Base-by-base conservation (phyloP, 2,797 vertebrate genomes). In the Siniperca undulata region DNA sequence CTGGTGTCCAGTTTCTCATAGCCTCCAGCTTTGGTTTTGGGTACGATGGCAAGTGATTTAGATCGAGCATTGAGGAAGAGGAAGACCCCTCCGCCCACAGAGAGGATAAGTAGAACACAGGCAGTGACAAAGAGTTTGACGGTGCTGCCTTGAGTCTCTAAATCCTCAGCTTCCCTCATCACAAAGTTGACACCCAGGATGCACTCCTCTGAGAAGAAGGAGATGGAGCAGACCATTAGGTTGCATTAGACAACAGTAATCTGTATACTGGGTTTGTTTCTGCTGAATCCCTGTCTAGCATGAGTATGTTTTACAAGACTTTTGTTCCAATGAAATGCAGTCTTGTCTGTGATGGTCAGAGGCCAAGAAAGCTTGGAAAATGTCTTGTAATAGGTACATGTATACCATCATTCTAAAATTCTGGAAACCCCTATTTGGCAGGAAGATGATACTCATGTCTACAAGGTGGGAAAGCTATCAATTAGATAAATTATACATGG, bases 1-100 rank as follows among this genome's bases (percentile, higher is more conserved):
- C 74, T 78, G 59, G 62, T 70, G 46, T 92, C 62, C 82, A 99
- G 86, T 83, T 96, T 97, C 81, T 95, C 82, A 40, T 99, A 99
- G 52, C 95, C 92, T 10, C 94, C 90, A 0, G 83, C 74, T 93
- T 94, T 97, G 7, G 36, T 77, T 6, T 67, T 68, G 4, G 90
- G 44, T 38, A 46, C 5, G 0, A 78, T 2, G 22, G 40, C 1
- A 2, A 3, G 19, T 2, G 60, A 50, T 87, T 93, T 97, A 16
- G 89, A 84, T 56, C 48, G 87, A 8, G 88, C 90, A 14, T 90
- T 96, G 90, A 94, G 94, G 95, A 97, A 95, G 80, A 96, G 77
- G 30, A 97, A 93, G 83, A 96, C 4, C 27, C 81, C 93, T 2
- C 83, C 92, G 7, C 96, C 97, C 2, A 95, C 66, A 10, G 88